phyloP scores from a whole-genome alignment of 2,888 invertebrate species.

The Pantelozetes paolii region DNA sequence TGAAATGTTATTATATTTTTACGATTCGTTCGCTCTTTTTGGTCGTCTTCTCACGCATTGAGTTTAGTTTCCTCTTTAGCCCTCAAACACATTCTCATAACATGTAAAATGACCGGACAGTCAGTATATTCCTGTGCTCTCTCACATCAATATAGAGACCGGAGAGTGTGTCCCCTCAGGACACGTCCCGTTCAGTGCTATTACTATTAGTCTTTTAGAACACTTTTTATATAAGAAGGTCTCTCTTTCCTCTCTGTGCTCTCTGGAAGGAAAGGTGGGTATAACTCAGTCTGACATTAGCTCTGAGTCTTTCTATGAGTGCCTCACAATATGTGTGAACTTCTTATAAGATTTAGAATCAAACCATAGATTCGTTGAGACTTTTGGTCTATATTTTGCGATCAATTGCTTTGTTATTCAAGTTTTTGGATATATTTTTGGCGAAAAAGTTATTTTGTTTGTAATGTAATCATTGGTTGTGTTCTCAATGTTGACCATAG shows the following conservation, averaged over 20 bases:
- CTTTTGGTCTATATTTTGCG: background rate
- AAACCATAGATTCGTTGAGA: background rate
- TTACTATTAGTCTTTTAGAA: constrained; percentile 1
- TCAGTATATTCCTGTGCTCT: background rate
- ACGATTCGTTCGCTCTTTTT: background rate
- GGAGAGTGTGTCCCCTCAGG: constrained; percentile 30
- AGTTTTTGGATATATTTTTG: background rate
- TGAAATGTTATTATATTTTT: background rate
- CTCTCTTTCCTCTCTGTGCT: constrained; percentile 1
- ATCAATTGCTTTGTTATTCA: constrained; percentile 4
- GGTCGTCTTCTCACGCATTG: constrained; percentile 17
- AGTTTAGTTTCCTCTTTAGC: constrained; percentile 2
- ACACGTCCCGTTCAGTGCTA: constrained; percentile 19
- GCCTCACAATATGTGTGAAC: background rate
- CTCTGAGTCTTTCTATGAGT: background rate
- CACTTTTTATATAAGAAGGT: constrained; percentile 29
- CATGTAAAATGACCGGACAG: constrained; percentile 20
- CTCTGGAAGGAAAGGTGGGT: constrained; percentile 10
- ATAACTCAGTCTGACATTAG: background rate
- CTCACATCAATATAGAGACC: background rate
- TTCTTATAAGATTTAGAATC: background rate
- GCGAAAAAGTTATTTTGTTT: background rate
- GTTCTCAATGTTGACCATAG: background rate
- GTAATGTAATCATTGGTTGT: background rate
- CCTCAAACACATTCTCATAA: background rate